phyloP scores from a whole-genome alignment of 2,888 invertebrate species.

The Mesorhabditis sp. region DNA sequence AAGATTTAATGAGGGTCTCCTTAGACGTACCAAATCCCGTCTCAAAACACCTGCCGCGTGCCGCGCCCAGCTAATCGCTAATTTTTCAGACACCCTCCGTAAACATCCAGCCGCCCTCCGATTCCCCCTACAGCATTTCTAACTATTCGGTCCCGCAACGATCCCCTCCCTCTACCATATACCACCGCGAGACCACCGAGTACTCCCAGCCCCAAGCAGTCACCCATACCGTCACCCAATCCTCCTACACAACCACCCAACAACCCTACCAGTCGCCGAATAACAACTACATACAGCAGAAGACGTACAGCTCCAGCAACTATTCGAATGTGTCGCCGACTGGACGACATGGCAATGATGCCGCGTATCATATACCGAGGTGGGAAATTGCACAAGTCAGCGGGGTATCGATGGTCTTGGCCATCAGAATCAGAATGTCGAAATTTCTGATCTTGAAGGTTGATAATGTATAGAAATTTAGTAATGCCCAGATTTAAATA shows the following conservation, averaged over 20 bases:
- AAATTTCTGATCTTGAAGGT: too few species aligned
- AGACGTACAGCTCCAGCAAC: background rate
- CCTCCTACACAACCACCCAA: background rate
- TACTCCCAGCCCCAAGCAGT: constrained; percentile 12
- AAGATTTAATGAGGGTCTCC: too few species aligned
- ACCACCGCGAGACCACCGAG: constrained; percentile 11
- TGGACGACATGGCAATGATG: too few species aligned
- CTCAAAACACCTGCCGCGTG: too few species aligned
- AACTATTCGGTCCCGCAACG: constrained; percentile 13
- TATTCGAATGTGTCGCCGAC: background rate
- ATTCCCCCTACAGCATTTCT: constrained; percentile 14
- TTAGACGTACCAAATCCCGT: too few species aligned
- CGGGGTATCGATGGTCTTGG: too few species aligned
- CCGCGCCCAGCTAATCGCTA: background rate
- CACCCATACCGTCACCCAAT: constrained; percentile 13
- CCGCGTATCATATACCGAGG: too few species aligned
- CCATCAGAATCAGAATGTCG: too few species aligned
- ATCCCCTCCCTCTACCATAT: constrained; percentile 10
- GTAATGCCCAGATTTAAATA: too few species aligned
- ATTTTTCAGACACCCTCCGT: background rate
- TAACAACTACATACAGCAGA: constrained; percentile 1
- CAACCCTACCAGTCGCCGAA: background rate
- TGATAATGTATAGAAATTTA: too few species aligned
- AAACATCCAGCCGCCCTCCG: constrained; percentile 3
- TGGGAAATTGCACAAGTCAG: too few species aligned